These are phyloP conservation scores for Ceratosolen fusciceps DNA, from an alignment of 1,140 invertebrate genomes.

Conservation along the genomic window DNA sequence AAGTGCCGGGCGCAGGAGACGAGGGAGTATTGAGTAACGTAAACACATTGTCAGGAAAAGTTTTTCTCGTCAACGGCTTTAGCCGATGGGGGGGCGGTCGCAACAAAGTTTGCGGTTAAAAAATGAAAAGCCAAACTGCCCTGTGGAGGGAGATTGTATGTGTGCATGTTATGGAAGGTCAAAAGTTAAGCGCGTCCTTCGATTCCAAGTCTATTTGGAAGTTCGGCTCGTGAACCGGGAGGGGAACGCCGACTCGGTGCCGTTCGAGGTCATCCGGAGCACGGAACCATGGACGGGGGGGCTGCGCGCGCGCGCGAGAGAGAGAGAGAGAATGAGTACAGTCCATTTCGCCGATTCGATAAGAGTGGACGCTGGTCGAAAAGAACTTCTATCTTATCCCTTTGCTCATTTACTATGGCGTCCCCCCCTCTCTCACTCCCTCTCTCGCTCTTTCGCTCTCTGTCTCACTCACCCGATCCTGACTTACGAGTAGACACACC, in stretches of 20 bases:
- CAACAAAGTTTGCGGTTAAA: not conserved
- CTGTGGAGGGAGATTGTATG: not conserved
- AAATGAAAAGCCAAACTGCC: not conserved
- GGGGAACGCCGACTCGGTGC: conserved; percentile 23
- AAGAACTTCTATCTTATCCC: conserved; percentile 39
- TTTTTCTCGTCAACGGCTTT: not conserved
- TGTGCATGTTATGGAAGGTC: not conserved
- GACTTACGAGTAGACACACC: not conserved
- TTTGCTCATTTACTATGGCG: not conserved
- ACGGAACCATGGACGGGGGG: conserved; percentile 37
- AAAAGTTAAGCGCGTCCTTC: conserved; percentile 46
- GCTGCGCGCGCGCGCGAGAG: too few relatives aligned
- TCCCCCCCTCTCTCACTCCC: not conserved
- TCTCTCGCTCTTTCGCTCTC: not conserved
- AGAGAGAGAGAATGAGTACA: conserved; percentile 46
- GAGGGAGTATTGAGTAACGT: not conserved
- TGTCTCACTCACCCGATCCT: too few relatives aligned
- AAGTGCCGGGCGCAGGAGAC: not conserved
- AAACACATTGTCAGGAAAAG: not conserved
- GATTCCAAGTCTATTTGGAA: conserved; percentile 40
- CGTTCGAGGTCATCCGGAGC: conserved; percentile 34
- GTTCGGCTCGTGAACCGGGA: not conserved
- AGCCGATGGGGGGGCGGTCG: not conserved
- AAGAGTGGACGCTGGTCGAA: conserved; percentile 55
- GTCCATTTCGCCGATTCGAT: conserved; percentile 52